Evolutionary conservation across 2,797 vertebrate species (phyloP).

Genomic region (Premnoplex brunnescens): DNA sequence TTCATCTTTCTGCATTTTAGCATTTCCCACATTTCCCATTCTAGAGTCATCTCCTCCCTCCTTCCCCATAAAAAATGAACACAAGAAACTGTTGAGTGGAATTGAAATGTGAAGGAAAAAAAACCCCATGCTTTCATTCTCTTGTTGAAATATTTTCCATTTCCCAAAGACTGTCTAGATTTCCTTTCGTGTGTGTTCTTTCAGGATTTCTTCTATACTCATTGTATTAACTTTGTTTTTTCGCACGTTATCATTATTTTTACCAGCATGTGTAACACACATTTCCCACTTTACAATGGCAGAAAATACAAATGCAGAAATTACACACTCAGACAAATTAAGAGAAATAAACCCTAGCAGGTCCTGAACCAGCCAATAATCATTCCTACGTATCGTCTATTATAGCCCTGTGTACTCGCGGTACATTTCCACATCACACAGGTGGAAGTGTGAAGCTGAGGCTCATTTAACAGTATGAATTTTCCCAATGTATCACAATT

Average conservation of each 20-base stretch:
- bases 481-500: slow-evolving; percentile 76
- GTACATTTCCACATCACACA: slow-evolving; percentile 71
- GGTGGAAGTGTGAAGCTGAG: slow-evolving; percentile 76
- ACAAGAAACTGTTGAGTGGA: background rate
- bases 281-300: slow-evolving; percentile 24
- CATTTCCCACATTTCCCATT: slow-evolving; percentile 15
- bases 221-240: slow-evolving; percentile 47
- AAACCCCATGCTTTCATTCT: background rate
- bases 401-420: slow-evolving; percentile 38
- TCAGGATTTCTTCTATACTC: slow-evolving; percentile 40
- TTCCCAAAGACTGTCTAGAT: background rate
- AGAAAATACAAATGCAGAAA: slow-evolving; percentile 61
- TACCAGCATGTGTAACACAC: slow-evolving; percentile 21
- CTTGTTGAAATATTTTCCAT: background rate
- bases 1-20: slow-evolving; percentile 1
- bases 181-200: background rate
- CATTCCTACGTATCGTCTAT: slow-evolving; percentile 64
- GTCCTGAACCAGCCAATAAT: slow-evolving; percentile 47
- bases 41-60: background rate
- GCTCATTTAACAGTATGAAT: slow-evolving; percentile 78
- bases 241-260: slow-evolving; percentile 32
- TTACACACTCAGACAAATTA: slow-evolving; percentile 51
- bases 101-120: background rate
- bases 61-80: background rate
- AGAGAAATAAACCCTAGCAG: slow-evolving; percentile 46